Percentiles rank a stretch among this genome's conserved stretches.
Conservation (phyloP, 2,797 vertebrate species). For the Chiroxiphia lanceolata region DNA sequence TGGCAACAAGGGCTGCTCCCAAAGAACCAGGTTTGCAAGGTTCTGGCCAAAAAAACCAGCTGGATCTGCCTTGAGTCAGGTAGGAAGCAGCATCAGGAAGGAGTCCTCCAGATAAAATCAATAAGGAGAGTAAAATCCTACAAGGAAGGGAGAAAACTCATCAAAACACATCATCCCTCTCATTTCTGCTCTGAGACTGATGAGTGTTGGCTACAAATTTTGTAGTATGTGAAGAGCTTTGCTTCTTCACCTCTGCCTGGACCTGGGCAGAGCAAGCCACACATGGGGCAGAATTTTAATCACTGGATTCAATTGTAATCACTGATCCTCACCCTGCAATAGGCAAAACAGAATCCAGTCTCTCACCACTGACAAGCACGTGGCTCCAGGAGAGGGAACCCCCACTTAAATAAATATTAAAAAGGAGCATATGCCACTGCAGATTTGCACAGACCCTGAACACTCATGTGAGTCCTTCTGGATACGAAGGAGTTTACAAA, state of each 20-base stretch:
- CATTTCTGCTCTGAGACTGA: neutral
- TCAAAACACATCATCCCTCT: neutral
- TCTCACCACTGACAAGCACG: neutral
- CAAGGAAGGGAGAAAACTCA: neutral
- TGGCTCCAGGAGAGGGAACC: neutral
- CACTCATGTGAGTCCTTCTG: neutral
- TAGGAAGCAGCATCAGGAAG: neutral
- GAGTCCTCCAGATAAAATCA: neutral
- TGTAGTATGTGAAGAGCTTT: neutral
- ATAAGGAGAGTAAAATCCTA: neutral
- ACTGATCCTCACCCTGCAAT: neutral
- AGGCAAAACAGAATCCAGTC: neutral
- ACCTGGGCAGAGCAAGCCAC: neutral
- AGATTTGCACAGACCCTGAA: neutral
- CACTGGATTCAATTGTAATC: neutral
- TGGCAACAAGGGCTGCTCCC: conserved; percentile 56
- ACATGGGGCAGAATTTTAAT: neutral
- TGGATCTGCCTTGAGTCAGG: neutral
- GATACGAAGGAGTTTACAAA: conserved; percentile 6
- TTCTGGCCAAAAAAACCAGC: neutral
- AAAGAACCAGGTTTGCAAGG: neutral
- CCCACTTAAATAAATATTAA: neutral
- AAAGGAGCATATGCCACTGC: neutral
- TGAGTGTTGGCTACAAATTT: neutral
- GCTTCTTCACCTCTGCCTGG: neutral